phyloP scores from a whole-genome alignment of 2,113 vertebrate genomes.

The Gallinago jamesoni region DNA sequence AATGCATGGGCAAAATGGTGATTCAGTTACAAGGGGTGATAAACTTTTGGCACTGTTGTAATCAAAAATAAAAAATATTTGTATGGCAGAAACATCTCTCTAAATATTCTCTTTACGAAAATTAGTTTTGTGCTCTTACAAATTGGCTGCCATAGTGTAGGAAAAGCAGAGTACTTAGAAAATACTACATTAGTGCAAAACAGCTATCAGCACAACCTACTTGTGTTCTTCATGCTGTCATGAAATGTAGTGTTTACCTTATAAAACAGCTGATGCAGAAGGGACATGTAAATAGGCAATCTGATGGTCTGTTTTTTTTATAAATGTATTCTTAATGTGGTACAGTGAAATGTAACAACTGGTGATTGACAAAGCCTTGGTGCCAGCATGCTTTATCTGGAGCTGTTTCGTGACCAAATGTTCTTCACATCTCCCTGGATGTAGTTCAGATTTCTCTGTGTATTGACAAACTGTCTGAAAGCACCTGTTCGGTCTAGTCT shows the following conservation, averaged over 20 bases:
- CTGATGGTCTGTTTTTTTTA: neutral
- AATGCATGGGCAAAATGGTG: neutral
- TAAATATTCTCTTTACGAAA: neutral
- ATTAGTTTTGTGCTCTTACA: neutral
- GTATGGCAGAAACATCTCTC: neutral
- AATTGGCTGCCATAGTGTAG: neutral
- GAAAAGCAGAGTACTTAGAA: neutral
- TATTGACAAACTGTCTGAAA: neutral
- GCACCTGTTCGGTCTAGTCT: neutral
- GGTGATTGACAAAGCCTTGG: neutral
- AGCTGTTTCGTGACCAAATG: neutral
- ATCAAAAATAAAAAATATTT: neutral
- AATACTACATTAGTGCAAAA: neutral
- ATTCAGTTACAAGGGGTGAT: neutral
- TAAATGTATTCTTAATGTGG: neutral
- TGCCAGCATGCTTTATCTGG: neutral
- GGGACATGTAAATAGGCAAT: neutral
- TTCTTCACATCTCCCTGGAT: neutral
- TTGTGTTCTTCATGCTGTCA: neutral
- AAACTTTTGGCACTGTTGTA: accelerated
- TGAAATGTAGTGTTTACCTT: neutral
- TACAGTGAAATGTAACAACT: neutral
- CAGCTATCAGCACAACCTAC: neutral
- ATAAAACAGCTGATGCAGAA: neutral
- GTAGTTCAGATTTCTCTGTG: neutral